These are phyloP conservation scores for Amblyopsis rosae DNA, from an alignment of 2,113 vertebrate genomes.

Conservation along the genomic window DNA sequence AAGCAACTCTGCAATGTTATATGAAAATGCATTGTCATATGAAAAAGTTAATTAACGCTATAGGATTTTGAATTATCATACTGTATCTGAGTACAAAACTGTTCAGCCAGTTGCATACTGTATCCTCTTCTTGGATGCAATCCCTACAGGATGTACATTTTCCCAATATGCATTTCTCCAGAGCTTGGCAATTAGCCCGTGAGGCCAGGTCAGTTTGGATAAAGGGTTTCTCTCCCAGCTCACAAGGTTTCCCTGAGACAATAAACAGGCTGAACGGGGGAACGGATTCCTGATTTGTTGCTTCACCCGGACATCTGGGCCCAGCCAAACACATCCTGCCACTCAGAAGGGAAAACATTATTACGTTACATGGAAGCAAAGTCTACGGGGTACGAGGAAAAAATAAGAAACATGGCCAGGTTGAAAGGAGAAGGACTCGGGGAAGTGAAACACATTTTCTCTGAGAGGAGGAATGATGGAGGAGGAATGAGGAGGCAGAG, in stretches of 20 bases:
- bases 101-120: not conserved
- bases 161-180: constrained; percentile 22
- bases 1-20: too few relatives aligned
- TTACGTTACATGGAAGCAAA: not conserved
- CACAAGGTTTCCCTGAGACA: constrained; percentile 9
- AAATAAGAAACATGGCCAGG: constrained; percentile 5
- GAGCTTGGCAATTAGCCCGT: not conserved
- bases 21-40: too few relatives aligned
- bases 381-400: not conserved
- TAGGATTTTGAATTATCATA: too few relatives aligned
- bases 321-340: not conserved
- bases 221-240: constrained; percentile 3
- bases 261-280: constrained; percentile 16
- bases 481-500: constrained; percentile 4
- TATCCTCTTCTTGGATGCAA: not conserved
- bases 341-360: not conserved
- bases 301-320: constrained; percentile 1
- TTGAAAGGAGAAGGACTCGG: not conserved
- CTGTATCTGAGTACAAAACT: not conserved
- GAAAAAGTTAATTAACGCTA: too few relatives aligned
- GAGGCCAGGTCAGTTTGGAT: constrained; percentile 12
- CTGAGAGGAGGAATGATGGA: not conserved
- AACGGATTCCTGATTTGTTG: constrained; percentile 14
- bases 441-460: constrained; percentile 19
- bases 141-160: not conserved